phyloP scores from a whole-genome alignment of 2,797 vertebrate genomes.

The Rachycentron canadum region DNA sequence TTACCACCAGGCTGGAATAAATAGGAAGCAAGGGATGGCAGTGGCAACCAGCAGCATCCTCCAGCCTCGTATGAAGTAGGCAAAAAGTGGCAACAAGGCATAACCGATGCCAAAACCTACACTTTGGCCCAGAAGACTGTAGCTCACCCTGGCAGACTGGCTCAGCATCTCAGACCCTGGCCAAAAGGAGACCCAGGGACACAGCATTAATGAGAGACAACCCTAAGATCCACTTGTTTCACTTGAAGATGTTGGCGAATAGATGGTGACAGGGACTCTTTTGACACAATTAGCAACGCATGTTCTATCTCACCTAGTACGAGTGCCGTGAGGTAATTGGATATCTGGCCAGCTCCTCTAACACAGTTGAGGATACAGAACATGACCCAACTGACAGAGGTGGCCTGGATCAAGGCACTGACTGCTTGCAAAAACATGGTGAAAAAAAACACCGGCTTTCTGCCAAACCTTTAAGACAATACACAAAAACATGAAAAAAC shows the following conservation, averaged over 20 bases:
- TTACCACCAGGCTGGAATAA: slow-evolving; percentile 86
- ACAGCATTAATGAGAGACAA: not conserved
- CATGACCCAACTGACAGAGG: slow-evolving; percentile 87
- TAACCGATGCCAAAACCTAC: slow-evolving; percentile 87
- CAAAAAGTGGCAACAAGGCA: slow-evolving; percentile 85
- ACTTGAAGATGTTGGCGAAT: not conserved
- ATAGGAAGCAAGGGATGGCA: slow-evolving; percentile 83
- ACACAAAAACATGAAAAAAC: not conserved
- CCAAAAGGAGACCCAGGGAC: slow-evolving; percentile 5
- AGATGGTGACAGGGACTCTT: not conserved
- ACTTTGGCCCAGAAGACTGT: slow-evolving; percentile 82
- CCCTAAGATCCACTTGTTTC: not conserved
- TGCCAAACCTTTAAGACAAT: slow-evolving; percentile 84
- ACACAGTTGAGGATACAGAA: slow-evolving; percentile 85
- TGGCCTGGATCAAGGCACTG: slow-evolving; percentile 86
- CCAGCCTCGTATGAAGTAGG: slow-evolving; percentile 89
- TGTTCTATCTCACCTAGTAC: slow-evolving; percentile 85
- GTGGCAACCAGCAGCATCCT: slow-evolving; percentile 85
- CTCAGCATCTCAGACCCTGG: slow-evolving; percentile 89
- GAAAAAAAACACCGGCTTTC: slow-evolving; percentile 87
- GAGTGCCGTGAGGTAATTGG: slow-evolving; percentile 86
- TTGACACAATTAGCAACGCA: not conserved
- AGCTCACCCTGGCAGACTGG: slow-evolving; percentile 83
- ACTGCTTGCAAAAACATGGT: slow-evolving; percentile 85
- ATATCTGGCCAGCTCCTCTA: slow-evolving; percentile 88